Percentiles rank a stretch among this genome's conserved stretches.
These are phyloP conservation scores for Drosophila parvula DNA, from an alignment of 1,140 invertebrate genomes.

Conservation along the genomic window DNA sequence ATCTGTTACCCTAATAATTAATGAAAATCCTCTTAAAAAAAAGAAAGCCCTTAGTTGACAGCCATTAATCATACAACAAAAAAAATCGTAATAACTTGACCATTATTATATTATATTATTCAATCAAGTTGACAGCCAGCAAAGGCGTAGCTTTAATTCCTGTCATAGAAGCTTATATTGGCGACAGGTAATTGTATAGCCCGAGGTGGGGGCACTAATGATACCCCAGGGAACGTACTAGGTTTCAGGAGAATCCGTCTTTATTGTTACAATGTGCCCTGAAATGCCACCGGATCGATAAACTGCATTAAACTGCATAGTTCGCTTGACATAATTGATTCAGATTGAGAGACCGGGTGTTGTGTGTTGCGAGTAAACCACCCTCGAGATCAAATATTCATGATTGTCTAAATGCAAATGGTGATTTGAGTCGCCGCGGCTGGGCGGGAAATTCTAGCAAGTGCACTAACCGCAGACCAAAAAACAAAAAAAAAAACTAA, in stretches of 20 bases:
- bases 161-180: not conserved
- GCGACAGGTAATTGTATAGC: slow-evolving; percentile 11
- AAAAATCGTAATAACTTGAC: not conserved
- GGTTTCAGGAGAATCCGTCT: not conserved
- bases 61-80: too few relatives aligned
- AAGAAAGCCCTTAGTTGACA: too few relatives aligned
- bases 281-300: slow-evolving; percentile 24
- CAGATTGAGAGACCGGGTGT: not conserved
- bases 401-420: slow-evolving; percentile 28
- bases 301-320: slow-evolving; percentile 24
- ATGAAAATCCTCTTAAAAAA: not conserved
- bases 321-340: slow-evolving; percentile 26
- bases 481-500: not conserved
- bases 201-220: slow-evolving; percentile 4
- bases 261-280: not conserved
- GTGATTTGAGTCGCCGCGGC: slow-evolving; percentile 26
- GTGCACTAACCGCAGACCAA: slow-evolving; percentile 22
- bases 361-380: slow-evolving; percentile 9
- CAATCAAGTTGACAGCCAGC: slow-evolving; percentile 18
- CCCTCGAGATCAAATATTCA: slow-evolving; percentile 32
- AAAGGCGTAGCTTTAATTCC: not conserved
- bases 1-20: not conserved
- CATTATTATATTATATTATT: not conserved
- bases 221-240: slow-evolving; percentile 2
- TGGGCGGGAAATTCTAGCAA: slow-evolving; percentile 10